Evolutionary conservation across 2,888 invertebrate genomes (phyloP).

Genomic region (Pseudococcus viburni): DNA sequence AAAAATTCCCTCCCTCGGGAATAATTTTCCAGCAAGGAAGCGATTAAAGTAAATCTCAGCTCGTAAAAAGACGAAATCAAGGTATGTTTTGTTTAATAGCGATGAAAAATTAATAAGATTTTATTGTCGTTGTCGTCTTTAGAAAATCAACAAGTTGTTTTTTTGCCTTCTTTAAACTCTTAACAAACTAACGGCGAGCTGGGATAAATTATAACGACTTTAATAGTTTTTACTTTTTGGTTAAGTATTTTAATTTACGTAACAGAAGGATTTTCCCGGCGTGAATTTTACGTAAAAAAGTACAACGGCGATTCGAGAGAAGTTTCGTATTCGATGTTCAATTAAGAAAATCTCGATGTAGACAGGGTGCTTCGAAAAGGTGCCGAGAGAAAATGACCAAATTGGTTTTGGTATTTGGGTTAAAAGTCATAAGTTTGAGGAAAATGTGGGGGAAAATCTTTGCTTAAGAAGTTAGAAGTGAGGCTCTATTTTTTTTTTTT

Average conservation of each 20-base stretch:
- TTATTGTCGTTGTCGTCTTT: neutral
- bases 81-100: neutral
- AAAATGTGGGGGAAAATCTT: no score
- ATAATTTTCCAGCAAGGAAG: neutral
- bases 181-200: neutral
- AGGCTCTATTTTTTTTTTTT: no score
- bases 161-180: neutral
- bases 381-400: neutral
- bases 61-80: neutral
- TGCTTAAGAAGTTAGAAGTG: no score
- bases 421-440: no score
- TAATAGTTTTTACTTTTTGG: conserved; percentile 10
- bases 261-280: neutral
- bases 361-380: neutral
- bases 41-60: neutral
- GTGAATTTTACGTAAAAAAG: neutral
- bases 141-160: conserved; percentile 23
- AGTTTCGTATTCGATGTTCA: neutral
- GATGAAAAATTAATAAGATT: neutral
- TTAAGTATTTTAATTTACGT: neutral
- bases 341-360: neutral
- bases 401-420: no score
- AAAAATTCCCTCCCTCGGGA: neutral
- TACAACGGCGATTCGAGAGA: neutral
- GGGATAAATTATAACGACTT: conserved; percentile 22